phyloP scores from a whole-genome alignment of 2,113 vertebrate genomes.

The Columba janthina region DNA sequence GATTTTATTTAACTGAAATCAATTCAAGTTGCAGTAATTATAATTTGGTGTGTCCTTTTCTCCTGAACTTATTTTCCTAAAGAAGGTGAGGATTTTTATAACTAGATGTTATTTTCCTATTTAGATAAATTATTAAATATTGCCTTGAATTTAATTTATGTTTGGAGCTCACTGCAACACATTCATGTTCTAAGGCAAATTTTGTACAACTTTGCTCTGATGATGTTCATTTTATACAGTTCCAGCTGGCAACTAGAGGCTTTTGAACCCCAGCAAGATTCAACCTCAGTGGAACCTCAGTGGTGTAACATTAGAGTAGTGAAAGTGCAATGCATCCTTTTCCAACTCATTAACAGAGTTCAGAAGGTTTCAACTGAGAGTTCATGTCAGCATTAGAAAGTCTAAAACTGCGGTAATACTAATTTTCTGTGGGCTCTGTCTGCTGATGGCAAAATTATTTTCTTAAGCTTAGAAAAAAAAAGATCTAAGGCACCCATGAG shows the following conservation, averaged over 20 bases:
- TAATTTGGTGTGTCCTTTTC: not conserved
- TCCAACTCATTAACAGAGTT: conserved; percentile 17
- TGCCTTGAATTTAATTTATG: not conserved
- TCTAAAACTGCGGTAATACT: not conserved
- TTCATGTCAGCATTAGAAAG: not conserved
- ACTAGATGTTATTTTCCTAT: not conserved
- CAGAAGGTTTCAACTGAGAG: conserved; percentile 19
- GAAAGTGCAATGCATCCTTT: not conserved
- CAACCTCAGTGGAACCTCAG: not conserved
- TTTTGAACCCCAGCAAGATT: not conserved
- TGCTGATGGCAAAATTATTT: not conserved
- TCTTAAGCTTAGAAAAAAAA: not conserved
- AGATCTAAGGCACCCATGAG: not conserved
- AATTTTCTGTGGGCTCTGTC: not conserved
- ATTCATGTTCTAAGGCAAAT: not conserved
- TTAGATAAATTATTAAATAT: conserved; percentile 18
- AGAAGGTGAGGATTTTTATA: not conserved
- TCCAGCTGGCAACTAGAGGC: not conserved
- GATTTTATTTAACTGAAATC: not conserved
- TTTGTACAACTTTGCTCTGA: not conserved
- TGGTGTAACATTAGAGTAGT: not conserved
- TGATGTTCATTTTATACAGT: not conserved
- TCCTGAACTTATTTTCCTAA: not conserved
- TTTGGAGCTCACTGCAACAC: not conserved
- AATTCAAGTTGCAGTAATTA: not conserved